Conservation (phyloP, 2,888 invertebrate species). For the Drosophila prostipennis region DNA sequence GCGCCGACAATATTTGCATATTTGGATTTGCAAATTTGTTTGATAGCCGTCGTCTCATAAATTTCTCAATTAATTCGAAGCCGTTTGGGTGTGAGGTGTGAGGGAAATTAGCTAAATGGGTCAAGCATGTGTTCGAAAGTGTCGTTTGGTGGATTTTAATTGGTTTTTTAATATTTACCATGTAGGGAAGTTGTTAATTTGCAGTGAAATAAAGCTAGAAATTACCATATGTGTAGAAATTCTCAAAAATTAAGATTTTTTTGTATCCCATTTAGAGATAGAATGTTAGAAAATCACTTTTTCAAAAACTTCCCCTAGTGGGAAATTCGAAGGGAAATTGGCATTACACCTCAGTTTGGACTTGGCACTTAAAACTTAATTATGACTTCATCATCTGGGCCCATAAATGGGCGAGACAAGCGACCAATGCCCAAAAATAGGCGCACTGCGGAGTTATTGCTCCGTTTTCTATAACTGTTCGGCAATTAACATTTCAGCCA, state of each 20-base stretch:
- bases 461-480: slow-evolving; percentile 81
- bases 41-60: slow-evolving; percentile 62
- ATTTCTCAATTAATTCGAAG: slow-evolving; percentile 68
- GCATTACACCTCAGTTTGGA: slow-evolving; percentile 22
- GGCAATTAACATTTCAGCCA: slow-evolving; percentile 79
- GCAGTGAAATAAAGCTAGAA: background rate
- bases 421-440: slow-evolving; percentile 75
- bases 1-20: slow-evolving; percentile 73
- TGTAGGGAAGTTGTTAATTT: slow-evolving; percentile 8
- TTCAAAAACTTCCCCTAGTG: background rate
- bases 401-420: slow-evolving; percentile 49
- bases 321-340: slow-evolving; percentile 31
- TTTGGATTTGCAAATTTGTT: slow-evolving; percentile 68
- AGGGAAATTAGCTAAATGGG: slow-evolving; percentile 55
- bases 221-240: background rate
- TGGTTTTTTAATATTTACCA: slow-evolving; percentile 10
- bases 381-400: slow-evolving; percentile 58
- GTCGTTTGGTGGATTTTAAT: slow-evolving; percentile 16
- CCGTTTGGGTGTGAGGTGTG: slow-evolving; percentile 45
- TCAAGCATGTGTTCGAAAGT: slow-evolving; percentile 47
- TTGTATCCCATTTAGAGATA: background rate
- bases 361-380: slow-evolving; percentile 53
- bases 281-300: background rate
- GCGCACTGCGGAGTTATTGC: slow-evolving; percentile 44
- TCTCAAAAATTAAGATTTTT: too few relatives aligned